Evolutionary conservation across 2,888 invertebrate species (phyloP).

Genomic region (Melanophora roralis): DNA sequence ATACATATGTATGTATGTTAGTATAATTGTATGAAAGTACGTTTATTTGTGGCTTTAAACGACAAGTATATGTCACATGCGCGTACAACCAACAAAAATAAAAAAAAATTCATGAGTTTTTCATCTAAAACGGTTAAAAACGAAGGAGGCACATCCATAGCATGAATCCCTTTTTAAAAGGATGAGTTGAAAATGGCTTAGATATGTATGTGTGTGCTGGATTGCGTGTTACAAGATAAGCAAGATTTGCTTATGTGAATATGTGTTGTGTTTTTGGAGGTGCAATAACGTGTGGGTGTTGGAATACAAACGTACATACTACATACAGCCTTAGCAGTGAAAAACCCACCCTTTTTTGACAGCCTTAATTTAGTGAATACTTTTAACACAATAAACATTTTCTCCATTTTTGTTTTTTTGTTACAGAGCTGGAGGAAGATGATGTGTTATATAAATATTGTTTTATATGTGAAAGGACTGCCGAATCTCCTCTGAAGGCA

Average conservation of each 20-base stretch:
- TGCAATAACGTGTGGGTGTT: constrained; percentile 56
- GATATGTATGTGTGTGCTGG: neutral
- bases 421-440: neutral
- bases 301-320: neutral
- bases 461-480: neutral
- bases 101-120: constrained; percentile 34
- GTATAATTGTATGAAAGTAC: neutral
- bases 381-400: neutral
- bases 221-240: neutral
- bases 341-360: constrained; percentile 21
- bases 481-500: neutral
- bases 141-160: constrained; percentile 32
- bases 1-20: neutral
- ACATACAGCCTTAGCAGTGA: neutral
- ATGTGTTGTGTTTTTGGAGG: constrained; percentile 19
- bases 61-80: constrained; percentile 54
- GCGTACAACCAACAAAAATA: constrained; percentile 31
- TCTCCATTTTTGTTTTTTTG: constrained; percentile 15
- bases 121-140: constrained; percentile 29
- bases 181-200: neutral
- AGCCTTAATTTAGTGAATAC: neutral
- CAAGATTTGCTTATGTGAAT: neutral
- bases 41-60: constrained; percentile 4
- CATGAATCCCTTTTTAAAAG: constrained; percentile 6
- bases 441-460: constrained; percentile 22